Percentiles rank a stretch among this genome's conserved stretches.
Evolutionary conservation across 2,888 invertebrate genomes (phyloP).

Genomic region (Drosophila robusta): DNA sequence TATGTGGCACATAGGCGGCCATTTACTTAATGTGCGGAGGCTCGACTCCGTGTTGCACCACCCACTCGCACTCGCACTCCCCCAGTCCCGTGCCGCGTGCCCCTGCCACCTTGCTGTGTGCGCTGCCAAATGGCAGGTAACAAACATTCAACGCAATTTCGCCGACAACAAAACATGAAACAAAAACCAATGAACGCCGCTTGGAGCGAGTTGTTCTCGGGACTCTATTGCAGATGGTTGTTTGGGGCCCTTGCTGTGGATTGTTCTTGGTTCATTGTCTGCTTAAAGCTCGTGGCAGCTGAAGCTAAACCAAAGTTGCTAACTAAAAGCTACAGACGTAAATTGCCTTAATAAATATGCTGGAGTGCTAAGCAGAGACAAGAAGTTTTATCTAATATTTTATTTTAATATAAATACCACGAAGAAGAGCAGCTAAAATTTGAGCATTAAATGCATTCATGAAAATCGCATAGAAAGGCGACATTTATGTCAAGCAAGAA

Average conservation of each 20-base stretch:
- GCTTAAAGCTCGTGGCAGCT: slow-evolving; percentile 34
- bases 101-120: slow-evolving; percentile 20
- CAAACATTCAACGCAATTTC: slow-evolving; percentile 77
- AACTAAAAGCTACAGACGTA: not conserved
- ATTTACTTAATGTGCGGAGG: slow-evolving; percentile 69
- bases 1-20: slow-evolving; percentile 57
- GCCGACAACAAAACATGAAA: slow-evolving; percentile 62
- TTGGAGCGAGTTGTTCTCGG: slow-evolving; percentile 19
- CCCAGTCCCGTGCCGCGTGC: not conserved
- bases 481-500: no score
- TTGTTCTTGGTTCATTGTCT: slow-evolving; percentile 37
- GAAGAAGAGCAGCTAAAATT: not conserved
- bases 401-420: no score
- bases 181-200: slow-evolving; percentile 51
- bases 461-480: slow-evolving; percentile 8
- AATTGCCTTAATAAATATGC: not conserved
- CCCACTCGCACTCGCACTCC: not conserved
- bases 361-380: no score
- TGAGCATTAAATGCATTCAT: not conserved
- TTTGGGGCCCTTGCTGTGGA: slow-evolving; percentile 12
- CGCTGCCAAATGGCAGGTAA: slow-evolving; percentile 77
- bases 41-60: slow-evolving; percentile 24
- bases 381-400: no score
- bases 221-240: slow-evolving; percentile 25
- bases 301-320: not conserved